phyloP scores from a whole-genome alignment of 2,797 vertebrate species.

The Masticophis lateralis region DNA sequence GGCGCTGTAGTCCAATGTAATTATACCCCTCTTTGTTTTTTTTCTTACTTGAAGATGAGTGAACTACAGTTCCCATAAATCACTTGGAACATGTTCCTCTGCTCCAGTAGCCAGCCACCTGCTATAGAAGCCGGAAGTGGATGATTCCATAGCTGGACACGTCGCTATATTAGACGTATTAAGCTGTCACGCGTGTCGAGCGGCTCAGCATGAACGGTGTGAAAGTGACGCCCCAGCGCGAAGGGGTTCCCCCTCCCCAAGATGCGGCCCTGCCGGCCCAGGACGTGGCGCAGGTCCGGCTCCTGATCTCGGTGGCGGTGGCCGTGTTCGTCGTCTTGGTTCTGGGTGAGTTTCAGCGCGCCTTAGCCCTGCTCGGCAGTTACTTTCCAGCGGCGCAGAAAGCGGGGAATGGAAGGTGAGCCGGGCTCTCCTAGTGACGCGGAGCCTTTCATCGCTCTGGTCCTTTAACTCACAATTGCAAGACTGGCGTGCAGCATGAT shows the following conservation, averaged over 20 bases:
- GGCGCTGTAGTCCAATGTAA: background rate
- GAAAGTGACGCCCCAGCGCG: background rate
- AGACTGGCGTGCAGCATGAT: background rate
- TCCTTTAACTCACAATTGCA: background rate
- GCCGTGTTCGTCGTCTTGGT: slow-evolving; percentile 77
- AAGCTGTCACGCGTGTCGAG: background rate
- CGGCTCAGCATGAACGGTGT: background rate
- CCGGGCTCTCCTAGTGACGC: background rate
- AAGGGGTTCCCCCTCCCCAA: slow-evolving; percentile 31
- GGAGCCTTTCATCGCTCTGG: background rate
- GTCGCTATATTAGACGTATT: background rate
- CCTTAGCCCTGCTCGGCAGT: background rate
- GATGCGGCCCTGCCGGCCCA: slow-evolving; percentile 74
- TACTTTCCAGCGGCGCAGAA: background rate
- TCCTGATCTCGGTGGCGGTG: slow-evolving; percentile 71
- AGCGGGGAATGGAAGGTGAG: background rate
- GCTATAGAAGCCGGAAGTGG: background rate
- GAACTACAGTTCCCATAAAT: slow-evolving; percentile 55
- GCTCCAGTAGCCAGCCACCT: background rate
- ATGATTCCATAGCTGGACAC: slow-evolving; percentile 24
- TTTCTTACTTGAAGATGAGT: background rate
- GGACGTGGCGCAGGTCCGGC: slow-evolving; percentile 66
- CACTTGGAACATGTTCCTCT: background rate
- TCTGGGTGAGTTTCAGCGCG: slow-evolving; percentile 71
- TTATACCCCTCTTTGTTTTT: background rate